Base-by-base conservation (phyloP, 2,113 vertebrate genomes). In the Gnathonemus longibarbis region DNA sequence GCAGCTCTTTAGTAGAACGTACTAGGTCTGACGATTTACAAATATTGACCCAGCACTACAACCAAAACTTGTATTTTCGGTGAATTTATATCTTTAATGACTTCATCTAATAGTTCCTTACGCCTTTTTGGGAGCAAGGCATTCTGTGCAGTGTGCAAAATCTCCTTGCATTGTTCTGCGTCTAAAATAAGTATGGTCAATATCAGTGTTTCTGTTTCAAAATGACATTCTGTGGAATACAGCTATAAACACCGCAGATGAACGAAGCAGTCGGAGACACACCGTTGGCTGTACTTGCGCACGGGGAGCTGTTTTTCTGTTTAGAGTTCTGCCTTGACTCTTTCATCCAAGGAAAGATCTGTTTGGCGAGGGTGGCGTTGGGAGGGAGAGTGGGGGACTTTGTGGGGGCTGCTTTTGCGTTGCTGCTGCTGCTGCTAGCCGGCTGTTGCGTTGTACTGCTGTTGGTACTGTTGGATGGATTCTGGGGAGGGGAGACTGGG, bases 311-410 rank as follows among this genome's bases (percentile, higher is more conserved):
- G 97, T 91, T 98, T 97, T 99, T 99, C 96, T 98, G 98, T 95
- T 99, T 99, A 95, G 97, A 98, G 89, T 97, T 96, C 95, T 99
- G 98, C 94, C 98, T 97, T 50, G 97, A 97, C 94, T 99, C 98
- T 94, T 99, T 99, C 98, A 99, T 99, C 98, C 98, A 99, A 91
- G 98, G 98, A 93, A 99, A 99, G 93, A 99, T 99, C 95, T 99
- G 98, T 95, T 99, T 99, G 96, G 96, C 95, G 95, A 99, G 92
- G 66, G 96, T 93, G 42, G 97, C 96, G 91, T 96, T 98, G 91
- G 97, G 95, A 17, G 97, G 93, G 27, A 96, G 95, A 80, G 97
- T 95, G 90, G 96, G 96, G 66, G 97, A 97, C 91, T 97, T 96
- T 90, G 95, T 89, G 31, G 92, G 92, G 80, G 90, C 93, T 90